Evolutionary conservation across 2,113 vertebrate genomes (phyloP), one percentile per base, ranked within the genome.

Genomic region (Camelus dromedarius): DNA sequence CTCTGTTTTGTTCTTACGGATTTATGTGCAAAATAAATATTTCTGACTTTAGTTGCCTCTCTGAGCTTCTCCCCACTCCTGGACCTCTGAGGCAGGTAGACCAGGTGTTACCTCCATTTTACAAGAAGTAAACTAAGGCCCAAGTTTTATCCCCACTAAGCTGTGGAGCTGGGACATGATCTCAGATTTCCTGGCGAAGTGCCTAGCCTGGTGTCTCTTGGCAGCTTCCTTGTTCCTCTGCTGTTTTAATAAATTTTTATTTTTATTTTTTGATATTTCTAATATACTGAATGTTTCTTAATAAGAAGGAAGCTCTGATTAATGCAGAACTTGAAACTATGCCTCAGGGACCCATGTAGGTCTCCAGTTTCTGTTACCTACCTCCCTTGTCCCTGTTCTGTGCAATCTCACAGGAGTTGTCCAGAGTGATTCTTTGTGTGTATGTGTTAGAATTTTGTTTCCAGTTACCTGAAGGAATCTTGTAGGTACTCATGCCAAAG

Each of bases 171-270:
- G 56, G 79, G 35, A 64, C 8, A 54, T 42, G 5, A 56, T 35
- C 83, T 75, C 38, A 73, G 26, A 46, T 73, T 91, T 87, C 64
- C 64, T 90, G 66, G 3, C 88, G 58, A 22, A 8, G 2, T 76
- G 26, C 83, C 64, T 91, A 66, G 26, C 48, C 38, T 56, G 7
- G 8, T 79, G 24, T 95, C 67, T 77, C 50, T 87, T 81, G 35
- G 58, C 70, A 93, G 77, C 30, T 28, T 93, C 56, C 62, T 58
- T 92, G 32, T 60, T 32, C 64, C 8, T 93, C 35, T 83, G 20
- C 82, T 81, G 64, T 79, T 79, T 96, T 80, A 79, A 81, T 60
- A 93, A 95, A 75, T 87, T 3, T 85, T 92, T 82, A 69, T 89
- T 62, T 20, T 69, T 95, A 72, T 5, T 88, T 52, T 62, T 67